Evolutionary conservation across 2,888 invertebrate genomes (phyloP).

Genomic region (Pyrrhia umbra): DNA sequence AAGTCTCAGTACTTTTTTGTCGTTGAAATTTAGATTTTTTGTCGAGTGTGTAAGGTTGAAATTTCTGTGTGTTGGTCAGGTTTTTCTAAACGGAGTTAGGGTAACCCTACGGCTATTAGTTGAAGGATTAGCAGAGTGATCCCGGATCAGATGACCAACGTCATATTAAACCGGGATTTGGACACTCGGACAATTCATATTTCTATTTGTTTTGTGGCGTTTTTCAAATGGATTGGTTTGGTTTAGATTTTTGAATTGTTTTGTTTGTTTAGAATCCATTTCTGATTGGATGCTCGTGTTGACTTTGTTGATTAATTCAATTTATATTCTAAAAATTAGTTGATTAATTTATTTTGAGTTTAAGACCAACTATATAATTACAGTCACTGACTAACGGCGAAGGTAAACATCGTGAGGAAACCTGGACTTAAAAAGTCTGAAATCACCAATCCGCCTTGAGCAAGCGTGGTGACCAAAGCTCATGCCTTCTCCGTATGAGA

Average conservation of each 20-base stretch:
- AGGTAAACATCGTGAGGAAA: too few species aligned
- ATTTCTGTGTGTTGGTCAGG: slow-evolving; percentile 20
- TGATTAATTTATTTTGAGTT: neutral
- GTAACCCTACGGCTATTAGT: slow-evolving; percentile 83
- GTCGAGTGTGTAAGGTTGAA: slow-evolving; percentile 36
- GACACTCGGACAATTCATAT: slow-evolving; percentile 83
- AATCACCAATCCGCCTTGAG: too few species aligned
- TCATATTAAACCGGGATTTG: slow-evolving; percentile 87
- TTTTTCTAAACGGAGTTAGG: slow-evolving; percentile 66
- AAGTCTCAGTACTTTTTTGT: slow-evolving; percentile 35
- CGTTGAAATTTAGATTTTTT: slow-evolving; percentile 25
- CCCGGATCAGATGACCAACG: slow-evolving; percentile 87
- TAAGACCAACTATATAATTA: too few species aligned
- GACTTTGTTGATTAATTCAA: slow-evolving; percentile 8
- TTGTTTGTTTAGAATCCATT: slow-evolving; percentile 24
- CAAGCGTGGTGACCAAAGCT: too few species aligned
- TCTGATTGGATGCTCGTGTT: slow-evolving; percentile 28
- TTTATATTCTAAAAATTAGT: neutral
- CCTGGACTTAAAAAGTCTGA: too few species aligned
- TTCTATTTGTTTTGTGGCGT: slow-evolving; percentile 74
- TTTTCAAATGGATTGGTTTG: slow-evolving; percentile 59
- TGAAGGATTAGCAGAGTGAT: slow-evolving; percentile 86
- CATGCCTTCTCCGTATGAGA: too few species aligned
- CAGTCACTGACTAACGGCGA: too few species aligned
- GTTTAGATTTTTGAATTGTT: slow-evolving; percentile 47